Evolutionary conservation across 2,888 invertebrate species (phyloP), one percentile per base, ranked within the genome.

Genomic region (Eupithecia dodoneata): DNA sequence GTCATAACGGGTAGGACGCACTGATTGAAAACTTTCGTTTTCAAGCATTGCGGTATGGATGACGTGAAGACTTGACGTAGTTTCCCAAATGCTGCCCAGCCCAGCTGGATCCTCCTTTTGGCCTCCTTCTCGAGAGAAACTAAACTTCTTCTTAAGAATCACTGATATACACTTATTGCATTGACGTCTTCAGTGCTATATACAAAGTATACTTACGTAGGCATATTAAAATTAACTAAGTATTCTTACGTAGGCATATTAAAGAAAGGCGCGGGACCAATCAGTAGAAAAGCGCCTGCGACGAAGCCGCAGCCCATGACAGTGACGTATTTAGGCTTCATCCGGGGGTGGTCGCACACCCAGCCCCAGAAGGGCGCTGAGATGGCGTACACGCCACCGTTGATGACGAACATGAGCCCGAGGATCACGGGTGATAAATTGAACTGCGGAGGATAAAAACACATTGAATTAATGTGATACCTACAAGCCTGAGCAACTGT

Each of bases 351-450:
- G 90, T 98, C 98, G 85, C 98, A 98, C 15, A 98, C 86, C 96
- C 97, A 97, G 45, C 98, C 98, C 97, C 97, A 98, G 3, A 92
- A 93, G 0, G 98, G 98, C 0, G 98, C 98, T 0, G 97, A 97
- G 0, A 97, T 75, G 0, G 98, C 98, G 89, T 98, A 98, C 12
- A 97, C 95, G 0, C 97, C 97, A 3, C 98, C 98, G 87, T 97
- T 98, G 83, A 98, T 97, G 67, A 98, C 96, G 87, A 98, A 98
- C 96, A 98, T 97, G 73, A 97, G 89, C 0, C 98, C 98, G 81
- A 97, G 91, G 13, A 97, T 88, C 70, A 97, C 96, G 0, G 97
- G 97, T 0, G 97, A 96, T 78, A 98, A 93, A 2, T 96, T 83
- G 87, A 97, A 97, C 95, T 96, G 92, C 18, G 72, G 30, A 63